These are phyloP conservation scores for Bagarius yarrelli DNA, from an alignment of 2,113 vertebrate genomes.

Conservation along the genomic window DNA sequence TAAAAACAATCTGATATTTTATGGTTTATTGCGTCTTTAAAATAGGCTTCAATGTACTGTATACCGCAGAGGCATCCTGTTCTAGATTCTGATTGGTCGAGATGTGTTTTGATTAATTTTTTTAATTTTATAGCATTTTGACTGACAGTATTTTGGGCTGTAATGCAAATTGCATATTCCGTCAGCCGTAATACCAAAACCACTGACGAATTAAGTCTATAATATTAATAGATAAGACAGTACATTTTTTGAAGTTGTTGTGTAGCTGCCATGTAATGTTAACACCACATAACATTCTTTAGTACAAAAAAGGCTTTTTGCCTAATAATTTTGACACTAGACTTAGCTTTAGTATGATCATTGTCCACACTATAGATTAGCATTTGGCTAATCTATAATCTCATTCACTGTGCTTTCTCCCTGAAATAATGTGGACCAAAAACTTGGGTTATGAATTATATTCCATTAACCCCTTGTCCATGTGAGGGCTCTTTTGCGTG, in stretches of 20 bases:
- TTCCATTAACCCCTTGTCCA: constrained; percentile 19
- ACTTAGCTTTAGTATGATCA: neutral
- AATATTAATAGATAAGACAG: too few relatives aligned
- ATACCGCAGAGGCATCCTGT: neutral
- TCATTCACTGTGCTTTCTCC: neutral
- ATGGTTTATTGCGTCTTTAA: neutral
- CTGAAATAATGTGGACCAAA: neutral
- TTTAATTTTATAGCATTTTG: neutral
- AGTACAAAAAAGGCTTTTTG: neutral
- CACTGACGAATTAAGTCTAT: too few relatives aligned
- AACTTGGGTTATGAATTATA: constrained; percentile 19
- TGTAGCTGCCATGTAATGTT: neutral
- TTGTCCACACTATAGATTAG: neutral
- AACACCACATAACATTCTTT: neutral
- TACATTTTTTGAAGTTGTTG: too few relatives aligned
- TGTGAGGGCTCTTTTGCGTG: constrained; percentile 18
- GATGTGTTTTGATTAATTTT: neutral
- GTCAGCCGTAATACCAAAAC: too few relatives aligned
- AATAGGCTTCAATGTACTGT: neutral
- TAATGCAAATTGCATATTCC: neutral
- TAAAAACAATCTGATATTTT: too few relatives aligned
- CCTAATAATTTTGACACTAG: too few relatives aligned
- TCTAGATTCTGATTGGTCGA: neutral
- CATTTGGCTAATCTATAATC: neutral
- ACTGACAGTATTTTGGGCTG: neutral